Conservation (phyloP, 2,888 invertebrate genomes). For the Drosophila peninsularis region DNA sequence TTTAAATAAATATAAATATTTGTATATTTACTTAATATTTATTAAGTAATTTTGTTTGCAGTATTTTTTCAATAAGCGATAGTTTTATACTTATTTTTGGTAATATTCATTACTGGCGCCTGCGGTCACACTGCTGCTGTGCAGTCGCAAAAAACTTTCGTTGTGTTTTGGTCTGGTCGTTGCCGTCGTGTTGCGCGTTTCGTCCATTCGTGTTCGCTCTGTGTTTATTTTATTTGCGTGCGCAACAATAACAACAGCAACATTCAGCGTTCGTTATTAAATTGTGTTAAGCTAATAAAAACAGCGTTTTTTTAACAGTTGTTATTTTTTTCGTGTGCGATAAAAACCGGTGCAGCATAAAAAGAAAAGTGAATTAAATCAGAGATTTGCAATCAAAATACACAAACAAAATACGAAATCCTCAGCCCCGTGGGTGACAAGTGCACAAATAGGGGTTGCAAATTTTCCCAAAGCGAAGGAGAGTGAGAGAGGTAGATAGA, state of each 20-base stretch:
- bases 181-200: slow-evolving; percentile 53
- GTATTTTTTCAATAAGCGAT: background rate
- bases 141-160: slow-evolving; percentile 41
- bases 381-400: slow-evolving; percentile 33
- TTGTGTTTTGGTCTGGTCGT: slow-evolving; percentile 55
- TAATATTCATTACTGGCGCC: too few relatives aligned
- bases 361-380: slow-evolving; percentile 8
- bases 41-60: too few relatives aligned
- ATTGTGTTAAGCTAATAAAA: slow-evolving; percentile 39
- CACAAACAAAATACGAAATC: slow-evolving; percentile 16
- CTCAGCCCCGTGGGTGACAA: slow-evolving; percentile 40
- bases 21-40: background rate
- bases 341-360: slow-evolving; percentile 10
- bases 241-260: slow-evolving; percentile 19
- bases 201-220: slow-evolving; percentile 16
- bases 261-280: slow-evolving; percentile 29
- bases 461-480: slow-evolving; percentile 24
- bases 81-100: too few relatives aligned
- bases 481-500: background rate
- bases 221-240: slow-evolving; percentile 41
- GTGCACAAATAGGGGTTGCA: slow-evolving; percentile 56
- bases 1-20: too few relatives aligned
- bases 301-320: slow-evolving; percentile 43
- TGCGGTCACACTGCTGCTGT: slow-evolving; percentile 36
- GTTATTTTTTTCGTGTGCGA: slow-evolving; percentile 20